Conservation (phyloP, 2,888 invertebrate species). For the Pimpla rufipes region DNA sequence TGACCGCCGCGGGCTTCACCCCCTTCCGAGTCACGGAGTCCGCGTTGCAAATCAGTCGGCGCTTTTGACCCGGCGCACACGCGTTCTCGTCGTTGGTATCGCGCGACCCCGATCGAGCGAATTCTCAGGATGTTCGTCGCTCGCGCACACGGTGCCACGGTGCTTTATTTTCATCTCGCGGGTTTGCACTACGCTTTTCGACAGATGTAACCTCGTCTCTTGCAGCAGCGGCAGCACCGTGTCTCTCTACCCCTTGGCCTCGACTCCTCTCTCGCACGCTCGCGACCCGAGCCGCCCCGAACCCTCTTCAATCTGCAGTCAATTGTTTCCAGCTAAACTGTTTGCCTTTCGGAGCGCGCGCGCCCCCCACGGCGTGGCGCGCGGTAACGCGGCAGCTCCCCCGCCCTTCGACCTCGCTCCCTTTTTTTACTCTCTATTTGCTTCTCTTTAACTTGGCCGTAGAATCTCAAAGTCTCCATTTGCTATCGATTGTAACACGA, state of each 20-base stretch:
- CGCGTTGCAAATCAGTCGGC: not conserved
- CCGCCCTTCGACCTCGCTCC: slow-evolving; percentile 21
- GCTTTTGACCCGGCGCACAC: slow-evolving; percentile 52
- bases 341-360: slow-evolving; percentile 85
- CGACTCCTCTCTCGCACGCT: slow-evolving; percentile 31
- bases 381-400: slow-evolving; percentile 55
- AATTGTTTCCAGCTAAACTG: slow-evolving; percentile 86
- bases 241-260: slow-evolving; percentile 66
- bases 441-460: slow-evolving; percentile 48
- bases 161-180: slow-evolving; percentile 63
- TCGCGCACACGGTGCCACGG: slow-evolving; percentile 18
- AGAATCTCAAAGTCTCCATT: not conserved
- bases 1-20: not conserved
- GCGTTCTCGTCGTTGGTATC: slow-evolving; percentile 52
- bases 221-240: slow-evolving; percentile 76
- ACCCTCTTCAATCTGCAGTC: slow-evolving; percentile 85
- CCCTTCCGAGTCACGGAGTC: slow-evolving; percentile 24
- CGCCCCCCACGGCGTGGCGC: slow-evolving; percentile 70
- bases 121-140: slow-evolving; percentile 36
- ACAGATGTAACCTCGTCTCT: slow-evolving; percentile 83
- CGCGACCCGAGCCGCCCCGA: slow-evolving; percentile 63
- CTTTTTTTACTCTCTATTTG: slow-evolving; percentile 47
- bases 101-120: slow-evolving; percentile 60
- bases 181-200: slow-evolving; percentile 74
- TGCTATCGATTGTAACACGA: not conserved